Conservation (phyloP, 1,140 invertebrate species). For the Ericerus pela region DNA sequence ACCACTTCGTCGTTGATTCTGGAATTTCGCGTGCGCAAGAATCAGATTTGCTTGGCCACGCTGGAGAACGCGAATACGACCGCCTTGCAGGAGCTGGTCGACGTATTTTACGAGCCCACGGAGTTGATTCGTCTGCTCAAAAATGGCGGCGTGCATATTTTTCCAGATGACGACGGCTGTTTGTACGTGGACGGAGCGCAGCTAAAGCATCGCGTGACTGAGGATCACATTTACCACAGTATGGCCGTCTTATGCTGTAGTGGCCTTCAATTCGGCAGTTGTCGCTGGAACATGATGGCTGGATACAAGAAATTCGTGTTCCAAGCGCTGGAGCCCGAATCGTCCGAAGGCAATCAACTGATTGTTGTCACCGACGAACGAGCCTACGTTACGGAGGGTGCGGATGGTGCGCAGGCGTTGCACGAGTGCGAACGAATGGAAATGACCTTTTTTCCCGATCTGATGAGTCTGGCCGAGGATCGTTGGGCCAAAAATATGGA, state of each 20-base stretch:
- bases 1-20: slow-evolving; percentile 52
- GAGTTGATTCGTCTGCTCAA: slow-evolving; percentile 51
- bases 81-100: slow-evolving; percentile 38
- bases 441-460: neutral
- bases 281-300: slow-evolving; percentile 62
- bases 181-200: slow-evolving; percentile 57
- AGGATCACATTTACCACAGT: slow-evolving; percentile 64
- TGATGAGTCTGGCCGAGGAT: neutral
- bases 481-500: neutral
- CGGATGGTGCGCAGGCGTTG: slow-evolving; percentile 51
- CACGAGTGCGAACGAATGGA: slow-evolving; percentile 25
- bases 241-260: slow-evolving; percentile 62
- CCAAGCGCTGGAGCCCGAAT: slow-evolving; percentile 51
- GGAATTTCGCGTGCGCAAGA: slow-evolving; percentile 42
- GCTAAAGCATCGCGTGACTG: slow-evolving; percentile 56
- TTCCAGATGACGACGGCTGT: slow-evolving; percentile 68
- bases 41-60: slow-evolving; percentile 38
- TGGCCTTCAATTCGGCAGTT: slow-evolving; percentile 72
- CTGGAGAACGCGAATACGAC: slow-evolving; percentile 40
- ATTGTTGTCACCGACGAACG: slow-evolving; percentile 45
- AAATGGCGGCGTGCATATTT: slow-evolving; percentile 69
- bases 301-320: slow-evolving; percentile 51
- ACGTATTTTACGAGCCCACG: slow-evolving; percentile 37
- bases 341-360: slow-evolving; percentile 34
- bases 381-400: slow-evolving; percentile 46